These are phyloP conservation scores for Theristicus caerulescens DNA, from an alignment of 2,113 vertebrate genomes.

Conservation along the genomic window DNA sequence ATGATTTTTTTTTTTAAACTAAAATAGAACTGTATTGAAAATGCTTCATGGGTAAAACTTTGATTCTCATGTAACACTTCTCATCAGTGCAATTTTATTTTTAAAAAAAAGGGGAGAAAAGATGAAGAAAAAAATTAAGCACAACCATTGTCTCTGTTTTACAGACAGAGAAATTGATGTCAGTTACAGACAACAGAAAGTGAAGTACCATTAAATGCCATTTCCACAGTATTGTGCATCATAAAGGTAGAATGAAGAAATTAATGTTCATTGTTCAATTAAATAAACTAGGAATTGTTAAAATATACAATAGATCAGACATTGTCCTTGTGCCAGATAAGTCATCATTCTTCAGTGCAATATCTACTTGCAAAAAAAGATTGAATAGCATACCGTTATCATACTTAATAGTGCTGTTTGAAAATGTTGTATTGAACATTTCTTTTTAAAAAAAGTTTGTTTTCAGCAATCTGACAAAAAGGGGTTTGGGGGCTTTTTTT, in stretches of 20 bases:
- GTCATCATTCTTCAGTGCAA: neutral
- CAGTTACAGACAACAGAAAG: neutral
- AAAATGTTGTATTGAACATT: neutral
- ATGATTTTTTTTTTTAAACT: neutral
- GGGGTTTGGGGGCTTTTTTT: neutral
- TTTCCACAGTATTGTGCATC: neutral
- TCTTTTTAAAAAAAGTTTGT: neutral
- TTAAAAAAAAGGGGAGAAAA: rapidly evolving
- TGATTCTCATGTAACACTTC: neutral
- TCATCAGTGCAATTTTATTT: neutral
- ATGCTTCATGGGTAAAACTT: neutral
- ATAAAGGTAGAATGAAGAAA: neutral
- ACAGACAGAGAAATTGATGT: neutral
- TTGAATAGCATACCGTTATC: neutral
- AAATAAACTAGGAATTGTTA: neutral
- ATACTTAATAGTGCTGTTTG: neutral
- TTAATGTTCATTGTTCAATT: neutral
- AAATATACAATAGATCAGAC: neutral
- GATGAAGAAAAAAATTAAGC: neutral
- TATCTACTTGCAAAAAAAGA: neutral
- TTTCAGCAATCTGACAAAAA: neutral
- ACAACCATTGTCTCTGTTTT: neutral
- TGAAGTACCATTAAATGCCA: neutral
- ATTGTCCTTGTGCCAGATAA: neutral
- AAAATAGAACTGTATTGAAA: neutral